These are phyloP conservation scores for Drosophila seclusa DNA, from an alignment of 2,888 invertebrate species.

Conservation along the genomic window DNA sequence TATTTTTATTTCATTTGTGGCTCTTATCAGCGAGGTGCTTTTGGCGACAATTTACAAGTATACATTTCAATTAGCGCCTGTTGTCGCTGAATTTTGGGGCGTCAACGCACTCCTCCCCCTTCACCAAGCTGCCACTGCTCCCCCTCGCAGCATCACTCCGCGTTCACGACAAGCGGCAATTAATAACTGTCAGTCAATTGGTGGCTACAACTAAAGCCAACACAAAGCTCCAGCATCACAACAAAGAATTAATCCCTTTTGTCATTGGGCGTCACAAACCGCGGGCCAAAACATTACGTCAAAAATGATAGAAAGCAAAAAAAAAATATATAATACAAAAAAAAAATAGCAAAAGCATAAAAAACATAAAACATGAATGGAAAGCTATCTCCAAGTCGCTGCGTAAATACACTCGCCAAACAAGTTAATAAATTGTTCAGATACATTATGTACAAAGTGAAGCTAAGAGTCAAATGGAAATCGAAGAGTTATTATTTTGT, in stretches of 20 bases:
- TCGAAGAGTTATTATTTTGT: neutral
- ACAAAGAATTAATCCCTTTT: constrained; percentile 75
- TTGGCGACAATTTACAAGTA: constrained; percentile 44
- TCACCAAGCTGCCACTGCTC: constrained; percentile 9
- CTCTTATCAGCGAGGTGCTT: constrained; percentile 35
- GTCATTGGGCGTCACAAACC: constrained; percentile 62
- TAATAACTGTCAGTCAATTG: constrained; percentile 76
- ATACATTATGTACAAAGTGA: neutral
- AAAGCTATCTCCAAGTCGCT: constrained; percentile 26
- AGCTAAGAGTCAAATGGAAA: neutral
- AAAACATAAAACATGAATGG: constrained; percentile 38
- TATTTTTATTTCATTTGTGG: constrained; percentile 7
- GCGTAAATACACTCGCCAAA: constrained; percentile 33
- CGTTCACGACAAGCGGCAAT: constrained; percentile 68
- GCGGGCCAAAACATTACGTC: constrained; percentile 65
- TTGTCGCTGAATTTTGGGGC: constrained; percentile 47
- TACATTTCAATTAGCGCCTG: constrained; percentile 49
- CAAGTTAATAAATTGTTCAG: neutral
- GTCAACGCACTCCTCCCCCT: constrained; percentile 28
- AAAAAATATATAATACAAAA: neutral
- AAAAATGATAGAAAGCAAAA: constrained; percentile 61
- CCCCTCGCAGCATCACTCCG: constrained; percentile 22
- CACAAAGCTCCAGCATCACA: constrained; percentile 47
- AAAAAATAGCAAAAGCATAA: constrained; percentile 26
- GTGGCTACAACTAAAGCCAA: constrained; percentile 55